Base-by-base conservation (phyloP, 1,140 invertebrate genomes). In the Zaprionus capensis region DNA sequence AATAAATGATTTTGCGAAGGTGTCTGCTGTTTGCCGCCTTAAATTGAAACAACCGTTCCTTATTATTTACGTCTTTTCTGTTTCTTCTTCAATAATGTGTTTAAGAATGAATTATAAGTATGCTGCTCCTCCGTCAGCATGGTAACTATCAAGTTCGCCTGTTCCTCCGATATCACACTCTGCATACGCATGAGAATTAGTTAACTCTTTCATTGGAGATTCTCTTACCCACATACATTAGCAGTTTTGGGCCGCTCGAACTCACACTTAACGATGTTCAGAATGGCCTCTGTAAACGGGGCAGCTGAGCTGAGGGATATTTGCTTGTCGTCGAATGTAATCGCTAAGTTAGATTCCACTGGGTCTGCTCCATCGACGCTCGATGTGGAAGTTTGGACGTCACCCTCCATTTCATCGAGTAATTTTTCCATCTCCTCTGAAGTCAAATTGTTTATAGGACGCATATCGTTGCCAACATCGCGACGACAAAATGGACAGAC, bases 401-500 rank as follows among this genome's bases (percentile, higher is more conserved):
- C 22, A 14, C 4, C 11, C 1, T 9, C 28, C n/a, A 51, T 36
- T 2, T 46, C n/a, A 1, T 0, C 41, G 6, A 64, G 6, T 11
- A 64, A 22, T 15, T 38, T 34, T 20, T 65, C n/a, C 41, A 56
- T 36, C 20, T 44, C 26, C 17, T 38, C n/a, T 14, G 26, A 0
- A 15, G 11, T 9, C 5, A 38, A 0, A 9, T 24, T 15, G n/a
- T 74, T 74, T 14, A 82, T 63, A 4, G 78, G 80, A 12, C 78
- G 70, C 44, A 77, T 12, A 31, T 82, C 70, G 3, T 9, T 36
- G n/a, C 44, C 22, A 9, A 82, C 70, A 15, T 49, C 41, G 0
- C 79, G 79, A 4, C 61, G 15, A 15, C 70, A 81, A 51, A 55
- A 71, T 17, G 59, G 34, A n/a, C 71, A 82, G 2, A 28, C 26